Percentiles rank a stretch among this genome's conserved stretches.
Conservation (phyloP, 2,888 invertebrate genomes). For the Xanthia togata region DNA sequence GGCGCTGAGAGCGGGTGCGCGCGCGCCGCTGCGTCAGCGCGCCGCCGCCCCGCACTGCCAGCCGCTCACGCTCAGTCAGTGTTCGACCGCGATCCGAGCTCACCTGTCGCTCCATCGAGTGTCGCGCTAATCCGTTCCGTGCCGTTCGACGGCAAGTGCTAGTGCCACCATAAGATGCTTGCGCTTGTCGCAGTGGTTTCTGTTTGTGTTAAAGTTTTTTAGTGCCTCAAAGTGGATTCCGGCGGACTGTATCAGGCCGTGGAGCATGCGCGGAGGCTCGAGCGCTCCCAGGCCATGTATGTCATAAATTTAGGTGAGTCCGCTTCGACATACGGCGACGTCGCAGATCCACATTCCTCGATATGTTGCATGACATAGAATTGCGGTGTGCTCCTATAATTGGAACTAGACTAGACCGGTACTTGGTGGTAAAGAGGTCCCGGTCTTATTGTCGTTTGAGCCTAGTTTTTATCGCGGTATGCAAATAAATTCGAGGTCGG, state of each 20-base stretch:
- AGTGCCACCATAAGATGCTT: constrained; percentile 86
- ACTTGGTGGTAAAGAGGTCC: constrained; percentile 75
- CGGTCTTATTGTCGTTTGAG: constrained; percentile 59
- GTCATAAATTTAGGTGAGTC: constrained; percentile 91
- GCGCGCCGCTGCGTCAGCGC: constrained; percentile 56
- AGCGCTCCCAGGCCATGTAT: constrained; percentile 90
- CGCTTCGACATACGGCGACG: constrained; percentile 77
- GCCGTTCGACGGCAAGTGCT: constrained; percentile 80
- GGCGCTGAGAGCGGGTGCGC: constrained; percentile 55
- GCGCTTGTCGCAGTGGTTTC: constrained; percentile 84
- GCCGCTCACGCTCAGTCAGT: constrained; percentile 76
- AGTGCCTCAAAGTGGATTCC: constrained; percentile 89
- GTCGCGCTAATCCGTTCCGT: constrained; percentile 72
- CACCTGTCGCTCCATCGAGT: constrained; percentile 78
- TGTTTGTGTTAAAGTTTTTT: constrained; percentile 83
- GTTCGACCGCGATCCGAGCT: constrained; percentile 82
- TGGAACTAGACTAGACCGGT: constrained; percentile 86
- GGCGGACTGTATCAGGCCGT: constrained; percentile 88
- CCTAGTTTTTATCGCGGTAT: constrained; percentile 76
- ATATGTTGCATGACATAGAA: constrained; percentile 71
- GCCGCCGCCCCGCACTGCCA: constrained; percentile 61
- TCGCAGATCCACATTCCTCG: constrained; percentile 79
- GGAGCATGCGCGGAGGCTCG: constrained; percentile 89
- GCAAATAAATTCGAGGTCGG: constrained; percentile 73
- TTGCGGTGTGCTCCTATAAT: constrained; percentile 79